These are phyloP conservation scores for Clinocottus analis DNA, from an alignment of 2,113 vertebrate species.

Conservation along the genomic window DNA sequence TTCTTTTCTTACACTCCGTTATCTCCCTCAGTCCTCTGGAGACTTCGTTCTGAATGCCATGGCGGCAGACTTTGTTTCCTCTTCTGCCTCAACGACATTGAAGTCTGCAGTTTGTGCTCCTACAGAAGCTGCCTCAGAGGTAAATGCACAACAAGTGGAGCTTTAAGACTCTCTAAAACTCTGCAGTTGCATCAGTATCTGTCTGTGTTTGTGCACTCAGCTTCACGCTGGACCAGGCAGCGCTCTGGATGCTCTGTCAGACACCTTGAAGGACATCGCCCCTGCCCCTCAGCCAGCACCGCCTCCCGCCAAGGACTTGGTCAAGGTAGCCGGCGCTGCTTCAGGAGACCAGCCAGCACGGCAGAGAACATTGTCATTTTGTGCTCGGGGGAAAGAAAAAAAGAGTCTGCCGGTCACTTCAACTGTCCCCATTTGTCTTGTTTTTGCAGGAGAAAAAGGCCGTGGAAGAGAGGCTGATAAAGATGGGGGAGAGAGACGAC, in stretches of 20 bases:
- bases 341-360: too few species aligned
- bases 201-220: conserved; percentile 55
- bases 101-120: conserved; percentile 59
- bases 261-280: conserved; percentile 73
- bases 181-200: not conserved
- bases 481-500: conserved; percentile 83
- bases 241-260: conserved; percentile 81
- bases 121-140: conserved; percentile 51
- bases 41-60: conserved; percentile 69
- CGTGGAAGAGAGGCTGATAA: conserved; percentile 73
- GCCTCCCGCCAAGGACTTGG: conserved; percentile 61
- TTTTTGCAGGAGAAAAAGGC: conserved; percentile 77
- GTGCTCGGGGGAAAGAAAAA: too few species aligned
- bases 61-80: conserved; percentile 69
- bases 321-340: conserved; percentile 80
- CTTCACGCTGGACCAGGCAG: conserved; percentile 49
- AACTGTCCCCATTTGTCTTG: not conserved
- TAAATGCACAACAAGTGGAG: conserved; percentile 27
- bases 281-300: conserved; percentile 68
- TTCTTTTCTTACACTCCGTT: too few species aligned
- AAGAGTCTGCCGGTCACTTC: not conserved
- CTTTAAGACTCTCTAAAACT: not conserved
- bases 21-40: conserved; percentile 46
- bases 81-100: conserved; percentile 68
- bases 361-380: not conserved